Conservation (phyloP, 2,113 vertebrate genomes). For the Herpailurus yagouaroundi region DNA sequence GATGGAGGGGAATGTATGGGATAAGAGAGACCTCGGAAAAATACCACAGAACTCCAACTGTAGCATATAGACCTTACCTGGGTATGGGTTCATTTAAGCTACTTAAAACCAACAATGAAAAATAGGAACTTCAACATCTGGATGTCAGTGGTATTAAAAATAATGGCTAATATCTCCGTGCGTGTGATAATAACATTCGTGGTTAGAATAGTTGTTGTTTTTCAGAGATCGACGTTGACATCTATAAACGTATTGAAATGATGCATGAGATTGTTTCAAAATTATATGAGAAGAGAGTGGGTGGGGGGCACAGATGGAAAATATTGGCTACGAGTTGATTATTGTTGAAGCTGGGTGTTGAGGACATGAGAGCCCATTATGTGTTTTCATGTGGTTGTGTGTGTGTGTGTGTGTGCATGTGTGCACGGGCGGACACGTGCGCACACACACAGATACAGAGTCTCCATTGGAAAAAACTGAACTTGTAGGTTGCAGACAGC, state of each 20-base stretch:
- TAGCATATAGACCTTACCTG: too few relatives aligned
- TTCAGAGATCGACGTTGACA: background rate
- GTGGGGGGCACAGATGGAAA: background rate
- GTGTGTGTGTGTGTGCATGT: too few relatives aligned
- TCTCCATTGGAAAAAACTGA: background rate
- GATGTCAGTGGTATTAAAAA: background rate
- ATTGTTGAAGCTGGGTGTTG: background rate
- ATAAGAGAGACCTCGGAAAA: background rate
- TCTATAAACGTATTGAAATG: background rate
- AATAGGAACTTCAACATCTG: background rate
- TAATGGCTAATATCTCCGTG: background rate
- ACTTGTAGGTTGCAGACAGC: background rate
- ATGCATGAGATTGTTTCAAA: background rate
- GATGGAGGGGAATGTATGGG: too few relatives aligned
- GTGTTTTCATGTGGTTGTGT: background rate
- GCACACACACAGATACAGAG: background rate
- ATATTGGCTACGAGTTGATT: background rate
- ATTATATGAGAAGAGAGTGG: background rate
- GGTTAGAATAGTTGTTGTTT: background rate
- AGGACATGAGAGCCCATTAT: background rate
- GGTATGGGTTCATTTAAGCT: background rate
- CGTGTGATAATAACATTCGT: background rate
- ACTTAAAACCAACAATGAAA: background rate
- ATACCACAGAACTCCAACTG: fast-evolving
- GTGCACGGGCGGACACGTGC: too few relatives aligned